Evolutionary conservation across 64 coral and sea anemone species (phyloP), one percentile per base, ranked within the genome.

Genomic region (Pocillopora verrucosa): DNA sequence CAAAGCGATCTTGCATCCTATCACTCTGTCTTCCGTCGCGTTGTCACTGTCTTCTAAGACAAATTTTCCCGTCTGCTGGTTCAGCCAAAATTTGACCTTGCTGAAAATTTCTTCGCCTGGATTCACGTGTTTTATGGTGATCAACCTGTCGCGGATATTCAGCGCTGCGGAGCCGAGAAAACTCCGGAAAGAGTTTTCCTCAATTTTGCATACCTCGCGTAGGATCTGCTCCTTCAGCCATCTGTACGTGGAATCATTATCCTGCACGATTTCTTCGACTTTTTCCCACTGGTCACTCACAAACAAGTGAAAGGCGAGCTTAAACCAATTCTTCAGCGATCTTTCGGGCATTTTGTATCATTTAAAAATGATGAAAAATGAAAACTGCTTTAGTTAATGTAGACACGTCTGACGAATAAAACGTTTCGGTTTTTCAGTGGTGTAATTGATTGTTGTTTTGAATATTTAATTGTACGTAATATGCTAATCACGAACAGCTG

Each of bases 151-250:
- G 37, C 88, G 88, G 20, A 97, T 34, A 20, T 86, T 91, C 35
- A 94, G 60, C 14, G 95, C 95, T 36, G 95, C 83, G 19, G 70
- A 80, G 0, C 88, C 87, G 56, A 97, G 77, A 9, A 84, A 88
- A 58, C 89, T 92, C 7, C 84, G 85, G 68, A 86, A 92, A 19
- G 70, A n/a, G 17, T 88, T 79, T 57, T 83, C 84, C 72, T 73
- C 76, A 11, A 97, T 63, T 11, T 63, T 74, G 34, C 93, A 61
- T n/a, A 97, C 22, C 24, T 69, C 83, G 14, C 19, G 57, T 9
- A 84, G 45, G 30, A 97, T 82, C 25, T 93, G 95, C 16, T 97
- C 91, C 73, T 93, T 90, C 1, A 97, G 38, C 95, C 91, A 97
- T 25, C 95, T 73, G 34, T 91, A 93, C 10, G 92, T 94, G 9